phyloP scores from a whole-genome alignment of 2,113 vertebrate genomes.

The Lamprologus ornatipinnis region DNA sequence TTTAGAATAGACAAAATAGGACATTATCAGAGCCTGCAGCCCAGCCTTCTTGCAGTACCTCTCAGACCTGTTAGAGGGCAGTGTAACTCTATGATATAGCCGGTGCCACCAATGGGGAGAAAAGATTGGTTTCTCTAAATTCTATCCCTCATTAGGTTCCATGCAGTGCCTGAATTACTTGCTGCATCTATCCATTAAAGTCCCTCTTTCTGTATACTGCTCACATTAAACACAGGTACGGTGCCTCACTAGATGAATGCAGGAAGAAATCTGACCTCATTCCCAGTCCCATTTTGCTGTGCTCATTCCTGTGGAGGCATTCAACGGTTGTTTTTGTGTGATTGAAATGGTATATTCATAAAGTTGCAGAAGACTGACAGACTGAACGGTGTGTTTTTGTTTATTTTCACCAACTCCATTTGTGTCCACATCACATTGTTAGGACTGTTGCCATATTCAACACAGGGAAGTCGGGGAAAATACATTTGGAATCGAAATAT shows the following conservation, averaged over 20 bases:
- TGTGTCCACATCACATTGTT: conserved; percentile 10
- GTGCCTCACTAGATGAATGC: conserved; percentile 27
- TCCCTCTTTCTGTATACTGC: conserved; percentile 53
- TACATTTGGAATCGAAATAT: conserved; percentile 24
- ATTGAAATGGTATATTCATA: conserved; percentile 27
- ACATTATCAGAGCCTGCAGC: not conserved
- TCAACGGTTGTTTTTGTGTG: conserved; percentile 3
- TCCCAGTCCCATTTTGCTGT: conserved; percentile 13
- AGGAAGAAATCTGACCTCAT: conserved; percentile 44
- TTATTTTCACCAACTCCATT: not conserved
- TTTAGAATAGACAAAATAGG: not conserved
- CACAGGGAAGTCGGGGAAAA: not conserved
- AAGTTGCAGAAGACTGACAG: not conserved
- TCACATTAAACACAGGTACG: conserved; percentile 56
- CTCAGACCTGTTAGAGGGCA: conserved; percentile 67
- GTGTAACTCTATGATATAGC: conserved; percentile 51
- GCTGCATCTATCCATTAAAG: conserved; percentile 60
- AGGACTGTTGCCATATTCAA: not conserved
- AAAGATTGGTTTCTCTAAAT: conserved; percentile 59
- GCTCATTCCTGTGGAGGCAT: conserved; percentile 15
- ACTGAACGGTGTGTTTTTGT: not conserved
- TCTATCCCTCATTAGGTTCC: conserved; percentile 66
- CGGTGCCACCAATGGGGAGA: not conserved
- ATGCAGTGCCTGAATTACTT: conserved; percentile 66
- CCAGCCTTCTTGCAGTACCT: conserved; percentile 43